Evolutionary conservation across 1,140 invertebrate genomes (phyloP), one percentile per base, ranked within the genome.

Genomic region (Thalassaphorura encarpata): DNA sequence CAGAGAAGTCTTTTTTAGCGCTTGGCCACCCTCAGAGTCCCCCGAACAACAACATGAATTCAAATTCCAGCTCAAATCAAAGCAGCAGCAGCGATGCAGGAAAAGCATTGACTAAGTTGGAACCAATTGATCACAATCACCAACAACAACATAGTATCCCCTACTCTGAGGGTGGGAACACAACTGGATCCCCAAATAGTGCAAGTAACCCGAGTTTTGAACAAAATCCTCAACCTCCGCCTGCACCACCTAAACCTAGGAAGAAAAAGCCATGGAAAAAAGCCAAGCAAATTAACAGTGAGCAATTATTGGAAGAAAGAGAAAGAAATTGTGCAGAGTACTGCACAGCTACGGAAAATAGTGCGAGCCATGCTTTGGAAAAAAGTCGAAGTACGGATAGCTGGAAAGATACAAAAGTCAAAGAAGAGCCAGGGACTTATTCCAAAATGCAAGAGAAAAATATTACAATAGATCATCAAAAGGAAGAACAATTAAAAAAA

Each of bases 201-300:
- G 18, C 8, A 6, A 43, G 19, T 18, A 43, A 43, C 42, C 16
- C 6, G 11, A 8, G 8, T 8, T 6, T 8, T 8, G 8, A 24
- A 48, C 28, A n/a, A n/a, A n/a, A n/a, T n/a, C n/a, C n/a, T n/a
- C n/a, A n/a, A n/a, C n/a, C n/a, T n/a, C n/a, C n/a, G n/a, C n/a
- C n/a, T n/a, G n/a, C n/a, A n/a, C n/a, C n/a, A n/a, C n/a, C n/a
- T n/a, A n/a, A n/a, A n/a, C 18, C 31, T 29, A 51, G 28, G 48
- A 51, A 51, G 31, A 51, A 39, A 18, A 47, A 47, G 21, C n/a
- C 48, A 19, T 51, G 48, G 48, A 51, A 51, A 19, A 51, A 51
- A 19, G 8, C 48, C 4, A 51, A 51, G 31, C 48, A 11, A n/a
- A 39, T 51, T 18, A 51, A 51, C 21, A 51, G 48, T 36, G 48